Evolutionary conservation across 2,888 invertebrate species (phyloP).

Genomic region (Villa cingulata): DNA sequence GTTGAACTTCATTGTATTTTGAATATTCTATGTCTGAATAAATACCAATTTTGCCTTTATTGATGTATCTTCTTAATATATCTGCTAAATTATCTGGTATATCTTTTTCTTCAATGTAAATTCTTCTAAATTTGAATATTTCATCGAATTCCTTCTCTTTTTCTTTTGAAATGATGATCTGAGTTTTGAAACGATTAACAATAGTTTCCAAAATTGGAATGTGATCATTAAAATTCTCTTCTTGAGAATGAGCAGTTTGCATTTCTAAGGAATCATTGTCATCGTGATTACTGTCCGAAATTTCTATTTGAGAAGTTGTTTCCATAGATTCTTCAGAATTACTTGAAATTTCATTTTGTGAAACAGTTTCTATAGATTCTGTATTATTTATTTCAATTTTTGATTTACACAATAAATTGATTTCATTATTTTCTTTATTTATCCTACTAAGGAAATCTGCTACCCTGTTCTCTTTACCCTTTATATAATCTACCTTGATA

Average conservation of each 20-base stretch:
- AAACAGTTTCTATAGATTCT: no score
- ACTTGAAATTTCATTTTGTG: no score
- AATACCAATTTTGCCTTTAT: conserved; percentile 1
- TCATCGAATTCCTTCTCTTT: not conserved
- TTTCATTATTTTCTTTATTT: no score
- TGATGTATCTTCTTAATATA: conserved; percentile 1
- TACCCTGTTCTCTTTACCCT: no score
- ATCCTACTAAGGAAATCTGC: no score
- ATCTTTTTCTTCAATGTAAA: not conserved
- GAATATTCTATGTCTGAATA: conserved; percentile 7
- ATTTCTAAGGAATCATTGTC: not conserved
- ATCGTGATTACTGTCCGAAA: no score
- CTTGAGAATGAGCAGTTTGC: conserved; percentile 8
- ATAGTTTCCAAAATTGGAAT: conserved; percentile 12
- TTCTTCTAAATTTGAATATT: not conserved
- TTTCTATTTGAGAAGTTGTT: no score
- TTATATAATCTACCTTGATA: no score
- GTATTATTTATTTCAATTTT: no score
- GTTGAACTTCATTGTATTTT: conserved; percentile 4
- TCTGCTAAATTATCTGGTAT: not conserved
- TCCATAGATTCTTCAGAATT: no score
- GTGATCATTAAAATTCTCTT: conserved; percentile 12
- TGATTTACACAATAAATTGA: no score
- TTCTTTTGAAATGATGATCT: not conserved
- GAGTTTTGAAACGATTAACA: conserved; percentile 11